Evolutionary conservation across 2,888 invertebrate species (phyloP).

Genomic region (Philereme vetulata): DNA sequence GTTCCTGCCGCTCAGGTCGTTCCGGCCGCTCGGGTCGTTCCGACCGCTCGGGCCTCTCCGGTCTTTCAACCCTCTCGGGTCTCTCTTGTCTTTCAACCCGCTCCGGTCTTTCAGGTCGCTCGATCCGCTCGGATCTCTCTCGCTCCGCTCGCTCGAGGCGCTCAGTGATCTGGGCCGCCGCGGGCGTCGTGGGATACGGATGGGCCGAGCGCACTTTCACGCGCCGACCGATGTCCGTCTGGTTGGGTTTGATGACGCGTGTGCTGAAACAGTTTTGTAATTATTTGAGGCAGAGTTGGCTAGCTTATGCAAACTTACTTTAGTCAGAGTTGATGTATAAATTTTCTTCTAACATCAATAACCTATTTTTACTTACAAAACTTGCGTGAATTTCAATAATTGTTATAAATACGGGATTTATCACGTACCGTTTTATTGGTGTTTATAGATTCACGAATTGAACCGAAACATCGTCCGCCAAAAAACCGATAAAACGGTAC

Average conservation of each 20-base stretch:
- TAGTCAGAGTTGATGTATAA: too few relatives aligned
- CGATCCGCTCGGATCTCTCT: slow-evolving; percentile 52
- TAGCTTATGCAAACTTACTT: too few relatives aligned
- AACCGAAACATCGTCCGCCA: too few relatives aligned
- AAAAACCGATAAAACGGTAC: too few relatives aligned
- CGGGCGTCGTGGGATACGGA: slow-evolving; percentile 65
- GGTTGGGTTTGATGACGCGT: slow-evolving; percentile 96
- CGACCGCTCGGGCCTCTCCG: slow-evolving; percentile 50
- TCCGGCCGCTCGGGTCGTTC: slow-evolving; percentile 54
- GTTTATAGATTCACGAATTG: too few relatives aligned
- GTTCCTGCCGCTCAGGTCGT: slow-evolving; percentile 56
- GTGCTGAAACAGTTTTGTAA: slow-evolving; percentile 85
- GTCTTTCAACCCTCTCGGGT: slow-evolving; percentile 53
- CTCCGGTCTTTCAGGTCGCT: slow-evolving; percentile 56
- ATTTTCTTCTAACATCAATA: too few relatives aligned
- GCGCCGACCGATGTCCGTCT: slow-evolving; percentile 94
- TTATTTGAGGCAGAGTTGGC: slow-evolving; percentile 1
- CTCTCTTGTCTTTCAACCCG: slow-evolving; percentile 60
- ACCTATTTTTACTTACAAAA: too few relatives aligned
- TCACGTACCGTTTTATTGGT: too few relatives aligned
- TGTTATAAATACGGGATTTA: too few relatives aligned
- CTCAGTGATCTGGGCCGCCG: slow-evolving; percentile 59
- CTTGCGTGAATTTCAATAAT: too few relatives aligned
- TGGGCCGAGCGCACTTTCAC: slow-evolving; percentile 88
- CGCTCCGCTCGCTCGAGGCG: slow-evolving; percentile 39